Percentiles rank a stretch among this genome's conserved stretches.
These are phyloP conservation scores for Hippocampus mohnikei DNA, from an alignment of 2,113 vertebrate species.

Conservation along the genomic window DNA sequence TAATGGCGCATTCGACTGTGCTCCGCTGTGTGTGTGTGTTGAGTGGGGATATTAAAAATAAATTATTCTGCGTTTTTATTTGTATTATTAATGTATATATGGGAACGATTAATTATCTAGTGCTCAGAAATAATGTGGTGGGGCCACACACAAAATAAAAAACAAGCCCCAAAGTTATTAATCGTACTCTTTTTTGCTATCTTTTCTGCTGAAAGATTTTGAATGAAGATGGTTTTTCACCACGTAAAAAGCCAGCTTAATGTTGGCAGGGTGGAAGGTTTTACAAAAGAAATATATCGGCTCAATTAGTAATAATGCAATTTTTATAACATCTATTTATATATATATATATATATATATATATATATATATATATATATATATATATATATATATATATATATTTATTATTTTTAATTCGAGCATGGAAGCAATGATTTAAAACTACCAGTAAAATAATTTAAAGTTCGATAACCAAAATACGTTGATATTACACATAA, in stretches of 20 bases:
- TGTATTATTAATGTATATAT: neutral
- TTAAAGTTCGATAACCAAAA: neutral
- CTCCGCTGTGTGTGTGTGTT: constrained; percentile 7
- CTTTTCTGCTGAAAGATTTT: neutral
- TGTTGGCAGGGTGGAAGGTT: constrained; percentile 21
- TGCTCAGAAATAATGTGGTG: constrained; percentile 17
- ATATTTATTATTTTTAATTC: too few species aligned
- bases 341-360: too few species aligned
- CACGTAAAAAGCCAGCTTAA: constrained; percentile 1
- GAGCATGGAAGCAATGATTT: neutral
- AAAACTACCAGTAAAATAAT: neutral
- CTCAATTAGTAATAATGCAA: constrained; percentile 14
- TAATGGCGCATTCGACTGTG: neutral
- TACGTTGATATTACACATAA: neutral
- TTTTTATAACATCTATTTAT: constrained; percentile 23
- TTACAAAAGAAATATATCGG: neutral
- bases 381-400: too few species aligned
- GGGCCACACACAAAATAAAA: neutral
- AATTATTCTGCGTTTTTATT: neutral
- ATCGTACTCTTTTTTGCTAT: neutral
- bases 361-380: too few species aligned
- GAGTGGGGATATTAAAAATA: constrained; percentile 38
- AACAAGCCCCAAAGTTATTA: neutral
- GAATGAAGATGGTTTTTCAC: neutral
- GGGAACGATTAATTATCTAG: constrained; percentile 57